A percentile compares a stretch with the other conserved stretches of the same genome.
Evolutionary conservation across 2,888 invertebrate genomes (phyloP).

Genomic region (Brachycybe producta): DNA sequence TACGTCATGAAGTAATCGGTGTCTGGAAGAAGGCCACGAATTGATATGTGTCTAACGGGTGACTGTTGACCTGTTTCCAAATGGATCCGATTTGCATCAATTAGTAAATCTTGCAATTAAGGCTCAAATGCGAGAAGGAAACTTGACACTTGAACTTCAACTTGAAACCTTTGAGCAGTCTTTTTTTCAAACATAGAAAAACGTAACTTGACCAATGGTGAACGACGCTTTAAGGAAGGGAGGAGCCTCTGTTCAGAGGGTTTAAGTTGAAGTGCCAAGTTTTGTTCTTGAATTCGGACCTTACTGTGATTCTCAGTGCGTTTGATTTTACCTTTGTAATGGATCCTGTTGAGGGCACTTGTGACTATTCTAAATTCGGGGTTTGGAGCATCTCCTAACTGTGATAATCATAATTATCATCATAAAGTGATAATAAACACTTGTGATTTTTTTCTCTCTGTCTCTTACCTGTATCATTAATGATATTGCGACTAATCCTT

Average conservation of each 20-base stretch:
- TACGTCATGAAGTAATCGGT: slow-evolving; percentile 97
- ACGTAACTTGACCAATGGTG: no score
- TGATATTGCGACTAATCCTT: slow-evolving; percentile 89
- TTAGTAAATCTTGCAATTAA: background rate
- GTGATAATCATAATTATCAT: slow-evolving; percentile 23
- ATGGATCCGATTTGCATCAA: background rate
- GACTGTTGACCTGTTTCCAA: slow-evolving; percentile 56
- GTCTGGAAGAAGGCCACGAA: slow-evolving; percentile 76
- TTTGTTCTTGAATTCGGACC: no score
- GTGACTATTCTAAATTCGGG: slow-evolving; percentile 80
- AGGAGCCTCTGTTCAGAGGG: no score
- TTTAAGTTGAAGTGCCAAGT: no score
- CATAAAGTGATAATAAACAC: background rate
- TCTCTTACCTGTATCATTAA: slow-evolving; percentile 76
- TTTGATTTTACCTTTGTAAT: slow-evolving; percentile 80
- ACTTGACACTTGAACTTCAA: no score
- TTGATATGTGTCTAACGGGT: slow-evolving; percentile 69
- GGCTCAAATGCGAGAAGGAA: no score
- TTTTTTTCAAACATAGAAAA: no score
- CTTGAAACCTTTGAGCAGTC: background rate
- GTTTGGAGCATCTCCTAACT: slow-evolving; percentile 86
- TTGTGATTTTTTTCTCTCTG: background rate
- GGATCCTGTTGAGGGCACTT: slow-evolving; percentile 81
- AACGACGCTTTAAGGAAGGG: no score
- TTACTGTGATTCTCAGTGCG: no score